phyloP scores from a whole-genome alignment of 1,140 invertebrate species.

The Habropoda laboriosa region DNA sequence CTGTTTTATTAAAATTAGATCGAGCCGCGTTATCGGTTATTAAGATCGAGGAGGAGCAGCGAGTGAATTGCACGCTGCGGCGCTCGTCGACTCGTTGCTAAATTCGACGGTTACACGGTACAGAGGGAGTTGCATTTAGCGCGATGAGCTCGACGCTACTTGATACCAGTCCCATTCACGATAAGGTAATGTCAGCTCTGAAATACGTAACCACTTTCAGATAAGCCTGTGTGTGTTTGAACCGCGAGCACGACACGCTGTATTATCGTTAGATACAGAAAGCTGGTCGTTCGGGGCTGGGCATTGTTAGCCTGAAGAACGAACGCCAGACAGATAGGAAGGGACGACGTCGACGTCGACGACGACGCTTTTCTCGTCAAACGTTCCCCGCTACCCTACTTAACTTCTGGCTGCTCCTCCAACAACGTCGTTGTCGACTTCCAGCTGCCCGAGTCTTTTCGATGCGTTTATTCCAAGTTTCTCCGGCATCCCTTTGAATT shows the following conservation, averaged over 20 bases:
- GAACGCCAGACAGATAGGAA: not conserved
- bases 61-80: slow-evolving; percentile 6
- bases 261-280: slow-evolving; percentile 47
- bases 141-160: slow-evolving; percentile 22
- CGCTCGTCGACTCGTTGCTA: slow-evolving; percentile 16
- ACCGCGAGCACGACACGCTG: slow-evolving; percentile 9
- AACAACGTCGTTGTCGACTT: not conserved
- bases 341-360: too few relatives aligned
- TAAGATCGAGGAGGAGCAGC: slow-evolving; percentile 5
- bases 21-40: not conserved
- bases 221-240: slow-evolving; percentile 43
- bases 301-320: slow-evolving; percentile 31
- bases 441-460: not conserved
- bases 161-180: slow-evolving; percentile 31
- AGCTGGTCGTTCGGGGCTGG: slow-evolving; percentile 2
- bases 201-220: slow-evolving; percentile 56
- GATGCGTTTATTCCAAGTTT: not conserved
- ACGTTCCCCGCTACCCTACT: not conserved
- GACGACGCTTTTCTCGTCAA: not conserved
- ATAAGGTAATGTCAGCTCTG: slow-evolving; percentile 55
- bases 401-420: not conserved
- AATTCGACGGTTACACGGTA: slow-evolving; percentile 11
- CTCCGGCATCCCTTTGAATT: not conserved
- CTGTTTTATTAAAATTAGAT: slow-evolving; percentile 38
- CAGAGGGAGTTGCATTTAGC: slow-evolving; percentile 15